A percentile compares a stretch with the other conserved stretches of the same genome.
These are phyloP conservation scores for Montifringilla adamsi DNA, from an alignment of 2,113 vertebrate species.

Conservation along the genomic window DNA sequence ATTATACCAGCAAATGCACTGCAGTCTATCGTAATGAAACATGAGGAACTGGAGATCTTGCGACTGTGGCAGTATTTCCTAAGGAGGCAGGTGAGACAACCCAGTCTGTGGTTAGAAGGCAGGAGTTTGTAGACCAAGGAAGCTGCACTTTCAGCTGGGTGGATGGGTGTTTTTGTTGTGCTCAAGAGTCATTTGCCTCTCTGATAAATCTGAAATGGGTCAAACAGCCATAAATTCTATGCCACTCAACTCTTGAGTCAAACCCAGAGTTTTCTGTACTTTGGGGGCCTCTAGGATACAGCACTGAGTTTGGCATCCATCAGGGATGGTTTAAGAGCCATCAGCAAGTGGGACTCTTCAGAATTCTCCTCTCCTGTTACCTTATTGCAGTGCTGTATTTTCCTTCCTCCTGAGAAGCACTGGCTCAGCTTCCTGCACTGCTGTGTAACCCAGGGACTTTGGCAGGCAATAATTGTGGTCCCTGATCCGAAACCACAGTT, in stretches of 20 bases:
- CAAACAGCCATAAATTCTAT: background rate
- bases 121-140: background rate
- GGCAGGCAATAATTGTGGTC: background rate
- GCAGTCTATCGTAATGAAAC: background rate
- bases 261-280: background rate
- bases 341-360: background rate
- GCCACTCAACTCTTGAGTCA: background rate
- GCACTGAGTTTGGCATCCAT: background rate
- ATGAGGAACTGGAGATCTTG: background rate
- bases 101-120: background rate
- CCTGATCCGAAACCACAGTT: background rate
- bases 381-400: accelerated
- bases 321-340: background rate
- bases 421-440: background rate
- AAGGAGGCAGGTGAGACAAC: background rate
- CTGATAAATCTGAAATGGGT: background rate
- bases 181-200: background rate
- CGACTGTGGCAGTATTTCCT: background rate
- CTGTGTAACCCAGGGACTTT: background rate
- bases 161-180: background rate
- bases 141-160: background rate
- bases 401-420: background rate
- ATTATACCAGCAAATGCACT: constrained; percentile 19
- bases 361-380: background rate
- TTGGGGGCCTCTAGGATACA: background rate